phyloP scores from a whole-genome alignment of 2,888 invertebrate species.

The Disparrhopalites patrizii region DNA sequence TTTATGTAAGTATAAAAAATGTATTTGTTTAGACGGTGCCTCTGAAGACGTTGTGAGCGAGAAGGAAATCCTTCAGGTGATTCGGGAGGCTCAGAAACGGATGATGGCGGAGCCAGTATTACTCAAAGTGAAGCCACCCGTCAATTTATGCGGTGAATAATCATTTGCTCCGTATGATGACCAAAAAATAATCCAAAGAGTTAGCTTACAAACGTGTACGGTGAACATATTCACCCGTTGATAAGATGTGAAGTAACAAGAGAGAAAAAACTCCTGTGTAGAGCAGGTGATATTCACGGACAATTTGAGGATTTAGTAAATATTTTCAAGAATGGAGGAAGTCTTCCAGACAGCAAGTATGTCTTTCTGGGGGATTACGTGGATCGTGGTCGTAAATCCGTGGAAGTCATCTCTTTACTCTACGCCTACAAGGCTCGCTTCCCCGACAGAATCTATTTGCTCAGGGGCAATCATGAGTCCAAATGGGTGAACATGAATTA shows the following conservation, averaged over 20 bases:
- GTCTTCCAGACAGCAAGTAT: constrained; percentile 13
- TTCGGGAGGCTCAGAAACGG: background rate
- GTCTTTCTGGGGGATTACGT: constrained; percentile 28
- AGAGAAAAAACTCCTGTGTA: no score
- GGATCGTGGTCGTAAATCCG: constrained; percentile 21
- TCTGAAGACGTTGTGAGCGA: no score
- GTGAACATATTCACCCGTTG: no score
- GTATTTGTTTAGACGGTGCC: no score
- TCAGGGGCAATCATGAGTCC: constrained; percentile 26
- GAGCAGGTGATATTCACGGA: constrained; percentile 24
- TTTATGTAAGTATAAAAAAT: no score
- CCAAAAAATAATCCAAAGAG: no score
- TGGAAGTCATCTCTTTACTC: constrained; percentile 25
- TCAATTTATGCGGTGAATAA: constrained; percentile 16
- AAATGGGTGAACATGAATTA: constrained; percentile 14
- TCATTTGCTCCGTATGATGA: no score
- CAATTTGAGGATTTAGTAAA: constrained; percentile 20
- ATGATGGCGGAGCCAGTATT: constrained; percentile 13
- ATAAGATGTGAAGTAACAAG: no score
- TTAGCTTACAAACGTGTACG: no score
- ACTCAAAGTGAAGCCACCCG: background rate
- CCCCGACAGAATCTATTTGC: constrained; percentile 13
- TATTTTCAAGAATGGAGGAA: constrained; percentile 6
- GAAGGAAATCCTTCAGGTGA: background rate
- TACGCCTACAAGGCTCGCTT: constrained; percentile 20